Conservation (phyloP, 1,140 invertebrate genomes). For the Pollicipes pollicipes region DNA sequence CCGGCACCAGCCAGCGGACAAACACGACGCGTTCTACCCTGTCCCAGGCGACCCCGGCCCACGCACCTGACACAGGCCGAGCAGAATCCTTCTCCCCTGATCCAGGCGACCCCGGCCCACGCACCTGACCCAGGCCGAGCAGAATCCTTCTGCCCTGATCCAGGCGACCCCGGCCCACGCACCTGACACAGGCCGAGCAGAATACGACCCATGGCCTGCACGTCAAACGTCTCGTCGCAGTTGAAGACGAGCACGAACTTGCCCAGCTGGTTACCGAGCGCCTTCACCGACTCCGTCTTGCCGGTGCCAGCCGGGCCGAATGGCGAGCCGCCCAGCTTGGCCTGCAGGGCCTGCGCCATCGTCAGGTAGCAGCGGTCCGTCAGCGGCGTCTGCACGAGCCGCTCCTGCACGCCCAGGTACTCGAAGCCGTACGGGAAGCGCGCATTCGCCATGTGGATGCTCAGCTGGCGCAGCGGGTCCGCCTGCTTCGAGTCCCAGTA, state of each 20-base stretch:
- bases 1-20: background rate
- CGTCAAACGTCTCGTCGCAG: conserved; percentile 99
- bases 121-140: background rate
- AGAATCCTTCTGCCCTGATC: too few relatives aligned
- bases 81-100: too few relatives aligned
- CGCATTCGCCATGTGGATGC: conserved; percentile 98
- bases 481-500: conserved; percentile 91
- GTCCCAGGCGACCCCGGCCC: too few relatives aligned
- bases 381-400: conserved; percentile 92
- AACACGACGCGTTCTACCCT: conserved; percentile 1
- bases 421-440: conserved; percentile 99
- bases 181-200: conserved; percentile 90
- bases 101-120: too few relatives aligned
- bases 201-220: conserved; percentile 89
- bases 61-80: conserved; percentile 72
- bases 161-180: too few relatives aligned
- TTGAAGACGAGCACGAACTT: conserved; percentile 98
- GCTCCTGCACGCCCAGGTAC: conserved; percentile 93
- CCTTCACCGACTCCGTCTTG: conserved; percentile 98
- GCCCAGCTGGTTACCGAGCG: conserved; percentile 93
- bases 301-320: conserved; percentile 95
- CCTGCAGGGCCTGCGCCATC: conserved; percentile 97
- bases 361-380: conserved; percentile 97
- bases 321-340: conserved; percentile 83
- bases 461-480: conserved; percentile 85